Evolutionary conservation across 2,888 invertebrate species (phyloP), one percentile per base, ranked within the genome.

Genomic region (Cyrtodaria siliqua): DNA sequence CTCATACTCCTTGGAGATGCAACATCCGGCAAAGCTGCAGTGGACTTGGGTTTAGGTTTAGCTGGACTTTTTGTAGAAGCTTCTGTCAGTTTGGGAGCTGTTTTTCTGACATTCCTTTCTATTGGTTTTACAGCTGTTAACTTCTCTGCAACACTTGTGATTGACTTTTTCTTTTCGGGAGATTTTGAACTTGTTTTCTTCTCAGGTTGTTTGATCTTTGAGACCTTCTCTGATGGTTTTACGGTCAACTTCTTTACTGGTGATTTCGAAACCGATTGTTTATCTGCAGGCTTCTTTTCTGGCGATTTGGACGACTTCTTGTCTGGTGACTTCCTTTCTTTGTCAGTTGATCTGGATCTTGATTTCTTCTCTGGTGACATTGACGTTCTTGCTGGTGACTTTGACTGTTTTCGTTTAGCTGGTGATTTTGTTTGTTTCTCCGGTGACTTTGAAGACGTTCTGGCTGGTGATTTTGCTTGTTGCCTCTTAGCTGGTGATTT

Each of bases 301-400:
- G 60, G 33, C 8, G 44, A 33, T 44, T 63, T 69, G 4, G 67
- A 66, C 27, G 44, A 27, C 16, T 23, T 18, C 12, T 40, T 53
- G 16, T 53, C 44, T 44, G 42, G 18, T 16, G 40, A 57, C 9
- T 33, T 57, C 12, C 2, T 3, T 33, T 40, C 40, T 24, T 14
- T 9, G n/a, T 27, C 40, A 23, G 33, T 12, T n/a, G 57, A 33
- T 24, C 23, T 33, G 33, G 57, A 33, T 42, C 40, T 40, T 6
- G 57, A 33, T 38, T 57, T 42, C 20, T 57, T 57, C 20, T 20
- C 24, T 16, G 77, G 71, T 9, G 77, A 77, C 44, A 50, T 33
- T 1, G 76, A 77, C n/a, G 77, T 68, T 27, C 59, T 53, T 12
- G 60, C 64, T 6, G 71, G 71, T 18, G 71, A 71, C 56, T 63